Conservation (phyloP, 2,113 vertebrate species). For the Galeopterus variegatus region DNA sequence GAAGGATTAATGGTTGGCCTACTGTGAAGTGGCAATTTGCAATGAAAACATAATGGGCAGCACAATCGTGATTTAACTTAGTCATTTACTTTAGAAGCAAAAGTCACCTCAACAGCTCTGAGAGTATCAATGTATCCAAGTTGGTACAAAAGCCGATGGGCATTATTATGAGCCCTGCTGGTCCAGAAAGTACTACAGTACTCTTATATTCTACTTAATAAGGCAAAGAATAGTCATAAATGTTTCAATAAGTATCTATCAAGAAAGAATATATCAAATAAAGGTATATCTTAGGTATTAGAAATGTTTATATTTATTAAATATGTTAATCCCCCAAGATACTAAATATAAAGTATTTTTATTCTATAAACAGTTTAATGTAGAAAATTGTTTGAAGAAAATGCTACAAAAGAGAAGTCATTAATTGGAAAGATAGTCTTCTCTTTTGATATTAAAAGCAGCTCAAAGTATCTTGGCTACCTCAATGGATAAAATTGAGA, state of each 20-base stretch:
- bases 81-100: background rate
- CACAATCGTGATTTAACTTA: background rate
- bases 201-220: background rate
- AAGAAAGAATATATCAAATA: background rate
- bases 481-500: background rate
- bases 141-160: background rate
- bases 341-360: background rate
- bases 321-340: background rate
- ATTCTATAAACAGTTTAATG: background rate
- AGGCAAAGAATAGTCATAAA: background rate
- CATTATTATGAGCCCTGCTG: background rate
- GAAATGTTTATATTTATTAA: background rate
- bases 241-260: background rate
- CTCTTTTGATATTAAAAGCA: background rate
- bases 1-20: background rate
- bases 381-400: background rate
- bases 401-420: background rate
- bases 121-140: background rate
- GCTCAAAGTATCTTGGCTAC: background rate
- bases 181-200: background rate
- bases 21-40: background rate
- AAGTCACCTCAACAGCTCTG: background rate
- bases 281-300: background rate
- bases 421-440: background rate
- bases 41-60: background rate